Conservation (phyloP, 2,888 invertebrate species). For the Uloborus plumipes region DNA sequence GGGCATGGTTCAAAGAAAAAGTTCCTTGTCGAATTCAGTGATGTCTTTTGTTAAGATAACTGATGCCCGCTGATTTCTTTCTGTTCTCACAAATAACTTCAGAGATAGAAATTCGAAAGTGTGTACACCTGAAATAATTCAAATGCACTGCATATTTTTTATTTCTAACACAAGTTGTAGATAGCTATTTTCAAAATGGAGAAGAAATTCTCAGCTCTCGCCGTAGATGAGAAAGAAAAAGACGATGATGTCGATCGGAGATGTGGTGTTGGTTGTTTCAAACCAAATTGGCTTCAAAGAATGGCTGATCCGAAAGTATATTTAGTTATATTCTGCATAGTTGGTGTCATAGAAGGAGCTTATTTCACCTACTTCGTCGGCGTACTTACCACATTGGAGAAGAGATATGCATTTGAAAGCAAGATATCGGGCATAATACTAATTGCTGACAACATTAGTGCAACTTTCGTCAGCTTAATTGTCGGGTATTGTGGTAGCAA, state of each 20-base stretch:
- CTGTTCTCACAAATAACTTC: too few species aligned
- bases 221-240: constrained; percentile 5
- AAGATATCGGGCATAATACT: constrained; percentile 66
- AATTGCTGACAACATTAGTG: constrained; percentile 65
- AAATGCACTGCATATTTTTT: too few species aligned
- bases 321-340: constrained; percentile 61
- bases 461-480: constrained; percentile 48
- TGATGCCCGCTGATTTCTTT: too few species aligned
- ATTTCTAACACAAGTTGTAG: too few species aligned
- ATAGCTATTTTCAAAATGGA: constrained; percentile 9
- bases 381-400: constrained; percentile 65
- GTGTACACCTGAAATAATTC: too few species aligned
- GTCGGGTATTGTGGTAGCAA: constrained; percentile 66
- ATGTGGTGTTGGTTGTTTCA: constrained; percentile 66
- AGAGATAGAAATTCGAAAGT: too few species aligned
- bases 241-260: constrained; percentile 5
- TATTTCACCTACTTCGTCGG: constrained; percentile 66
- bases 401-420: constrained; percentile 65
- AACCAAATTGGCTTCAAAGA: constrained; percentile 66
- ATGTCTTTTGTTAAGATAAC: too few species aligned
- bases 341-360: constrained; percentile 66
- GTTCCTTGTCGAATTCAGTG: too few species aligned
- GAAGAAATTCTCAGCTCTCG: constrained; percentile 12
- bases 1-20: too few species aligned
- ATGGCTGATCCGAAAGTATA: constrained; percentile 66